Base-by-base conservation (phyloP, 2,113 vertebrate genomes). In the Elgaria multicarinata region DNA sequence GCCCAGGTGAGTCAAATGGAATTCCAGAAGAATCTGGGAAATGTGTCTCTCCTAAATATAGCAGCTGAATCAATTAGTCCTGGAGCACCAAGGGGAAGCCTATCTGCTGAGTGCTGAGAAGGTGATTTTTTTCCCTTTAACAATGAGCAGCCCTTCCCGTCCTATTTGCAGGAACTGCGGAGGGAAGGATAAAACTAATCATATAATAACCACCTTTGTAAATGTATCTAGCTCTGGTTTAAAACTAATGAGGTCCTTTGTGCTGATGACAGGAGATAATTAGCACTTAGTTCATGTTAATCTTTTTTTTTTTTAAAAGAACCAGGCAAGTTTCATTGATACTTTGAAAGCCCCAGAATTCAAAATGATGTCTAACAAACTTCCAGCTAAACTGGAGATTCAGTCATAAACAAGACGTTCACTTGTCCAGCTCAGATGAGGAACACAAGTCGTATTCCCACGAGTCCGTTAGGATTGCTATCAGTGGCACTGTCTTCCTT, bases 401-500 rank as follows among this genome's bases (percentile, higher is more conserved):
- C 66, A 12, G 83, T 71, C 16, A 66, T 53, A 62, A 90, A 90
- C 87, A 0, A 78, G 58, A 78, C 0, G 0, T 46, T 74, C 33
- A 0, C 22, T 84, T 87, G 3, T 10, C 12, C 2, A 53, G 0
- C 31, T 90, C 72, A 31, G 46, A 69, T 14, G 1, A 6, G 4
- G 2, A 55, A 42, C 72, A n/a, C n/a, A 50, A 50, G 2, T 72
- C 55, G 87, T 71, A 3, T 91, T 92, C 92, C 92, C 94, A 90
- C 85, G 20, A 83, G 62, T 85, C 88, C 26, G 75, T 5, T 87
- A 39, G 42, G 46, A 64, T 67, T 90, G 87, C 83, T 87, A 77
- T 76, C 31, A 10, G 83, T 46, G 74, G 76, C 86, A 78, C 91
- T 89, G 90, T 94, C 85, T 83, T 84, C 64, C 3, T 72, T 36